These are phyloP conservation scores for Zaprionus gabonicus DNA, from an alignment of 1,140 invertebrate species.

Conservation along the genomic window DNA sequence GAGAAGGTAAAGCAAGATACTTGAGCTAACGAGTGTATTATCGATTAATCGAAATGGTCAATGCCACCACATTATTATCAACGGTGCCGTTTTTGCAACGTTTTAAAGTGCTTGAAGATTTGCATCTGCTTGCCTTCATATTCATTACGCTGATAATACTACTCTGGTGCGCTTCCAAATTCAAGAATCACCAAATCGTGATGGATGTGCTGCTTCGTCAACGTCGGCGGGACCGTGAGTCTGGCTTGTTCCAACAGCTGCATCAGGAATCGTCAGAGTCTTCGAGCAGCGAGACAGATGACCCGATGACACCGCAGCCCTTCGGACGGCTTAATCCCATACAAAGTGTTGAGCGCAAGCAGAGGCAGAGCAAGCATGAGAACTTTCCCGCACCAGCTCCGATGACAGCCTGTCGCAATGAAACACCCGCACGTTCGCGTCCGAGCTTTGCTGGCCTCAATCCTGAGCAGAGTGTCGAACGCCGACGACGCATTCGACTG, in stretches of 20 bases:
- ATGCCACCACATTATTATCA: background rate
- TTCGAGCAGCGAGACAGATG: background rate
- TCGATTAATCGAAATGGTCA: background rate
- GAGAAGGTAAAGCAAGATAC: background rate
- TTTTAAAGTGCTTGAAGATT: background rate
- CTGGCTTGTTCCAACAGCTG: background rate
- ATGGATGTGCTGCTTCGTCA: background rate
- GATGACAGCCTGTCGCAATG: background rate
- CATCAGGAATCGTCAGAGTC: background rate
- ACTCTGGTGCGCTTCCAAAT: slow-evolving; percentile 4
- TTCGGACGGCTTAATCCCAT: slow-evolving; percentile 16
- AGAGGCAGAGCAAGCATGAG: background rate
- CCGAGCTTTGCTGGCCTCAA: slow-evolving; percentile 25
- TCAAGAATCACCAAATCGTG: background rate
- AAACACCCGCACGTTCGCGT: background rate
- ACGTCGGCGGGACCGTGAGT: background rate
- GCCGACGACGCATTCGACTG: slow-evolving; percentile 12
- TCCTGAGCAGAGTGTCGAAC: slow-evolving; percentile 30
- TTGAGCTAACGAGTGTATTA: background rate
- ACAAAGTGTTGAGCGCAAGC: slow-evolving; percentile 23
- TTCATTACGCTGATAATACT: background rate
- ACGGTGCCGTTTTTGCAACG: background rate
- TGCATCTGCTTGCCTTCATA: background rate
- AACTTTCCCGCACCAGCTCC: background rate
- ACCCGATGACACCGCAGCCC: background rate